A percentile compares a stretch with the other conserved stretches of the same genome.
These are phyloP conservation scores for Beaufortia kweichowensis DNA, from an alignment of 2,113 vertebrate species.

Conservation along the genomic window DNA sequence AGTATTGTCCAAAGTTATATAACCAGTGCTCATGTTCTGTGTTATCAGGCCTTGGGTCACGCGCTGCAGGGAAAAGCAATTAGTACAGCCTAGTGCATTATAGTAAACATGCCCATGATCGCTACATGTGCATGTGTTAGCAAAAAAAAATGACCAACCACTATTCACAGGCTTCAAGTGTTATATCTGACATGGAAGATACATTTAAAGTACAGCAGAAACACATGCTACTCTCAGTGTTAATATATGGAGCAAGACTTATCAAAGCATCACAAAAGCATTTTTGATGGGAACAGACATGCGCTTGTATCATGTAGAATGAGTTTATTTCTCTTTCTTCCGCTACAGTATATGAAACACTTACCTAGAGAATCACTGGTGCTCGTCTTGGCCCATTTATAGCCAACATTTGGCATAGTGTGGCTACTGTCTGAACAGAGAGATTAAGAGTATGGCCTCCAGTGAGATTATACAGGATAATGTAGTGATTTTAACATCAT, in stretches of 20 bases:
- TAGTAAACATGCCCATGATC: conserved; percentile 56
- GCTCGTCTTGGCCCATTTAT: conserved; percentile 69
- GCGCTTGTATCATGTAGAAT: background rate
- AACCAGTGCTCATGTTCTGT: conserved; percentile 78
- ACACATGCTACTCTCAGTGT: too few species aligned
- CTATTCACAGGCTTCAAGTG: too few species aligned
- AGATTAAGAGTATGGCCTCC: conserved; percentile 45
- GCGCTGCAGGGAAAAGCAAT: conserved; percentile 69
- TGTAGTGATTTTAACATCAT: background rate
- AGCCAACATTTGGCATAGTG: conserved; percentile 69
- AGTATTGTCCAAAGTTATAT: conserved; percentile 74
- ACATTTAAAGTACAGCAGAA: too few species aligned
- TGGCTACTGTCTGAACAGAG: conserved; percentile 71
- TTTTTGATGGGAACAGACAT: too few species aligned
- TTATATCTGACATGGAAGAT: too few species aligned
- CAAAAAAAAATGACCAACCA: conserved; percentile 6
- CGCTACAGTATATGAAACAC: conserved; percentile 26
- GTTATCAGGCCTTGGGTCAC: conserved; percentile 73
- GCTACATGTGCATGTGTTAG: conserved; percentile 59
- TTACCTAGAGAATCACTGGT: conserved; percentile 69
- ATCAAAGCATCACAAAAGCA: too few species aligned
- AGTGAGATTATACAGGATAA: background rate
- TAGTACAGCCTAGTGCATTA: conserved; percentile 61
- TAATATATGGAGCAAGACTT: too few species aligned
- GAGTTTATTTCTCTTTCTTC: background rate